phyloP scores from a whole-genome alignment of 2,888 invertebrate genomes.

The Phragmatobia fuliginosa region DNA sequence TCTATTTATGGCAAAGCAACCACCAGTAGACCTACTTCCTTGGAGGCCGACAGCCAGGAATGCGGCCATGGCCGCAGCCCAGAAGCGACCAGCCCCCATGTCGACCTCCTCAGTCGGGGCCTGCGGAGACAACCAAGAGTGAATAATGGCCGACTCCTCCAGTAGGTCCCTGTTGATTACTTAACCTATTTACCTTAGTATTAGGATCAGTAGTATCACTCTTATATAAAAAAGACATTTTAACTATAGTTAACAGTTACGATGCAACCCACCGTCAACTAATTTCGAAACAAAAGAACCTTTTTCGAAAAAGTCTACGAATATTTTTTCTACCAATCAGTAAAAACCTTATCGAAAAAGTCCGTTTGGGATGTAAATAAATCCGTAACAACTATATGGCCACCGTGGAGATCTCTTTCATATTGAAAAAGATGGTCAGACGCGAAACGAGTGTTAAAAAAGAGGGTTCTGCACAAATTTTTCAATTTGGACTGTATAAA shows the following conservation, averaged over 20 bases:
- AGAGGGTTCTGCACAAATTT: slow-evolving; percentile 32
- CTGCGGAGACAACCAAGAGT: too few species aligned
- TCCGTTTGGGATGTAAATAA: slow-evolving; percentile 77
- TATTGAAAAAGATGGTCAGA: slow-evolving; percentile 50
- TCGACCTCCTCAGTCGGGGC: too few species aligned
- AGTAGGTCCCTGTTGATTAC: too few species aligned
- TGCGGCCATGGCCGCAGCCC: too few species aligned
- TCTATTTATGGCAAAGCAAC: too few species aligned
- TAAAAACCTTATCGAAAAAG: slow-evolving; percentile 74
- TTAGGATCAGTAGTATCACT: neutral
- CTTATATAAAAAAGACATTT: neutral
- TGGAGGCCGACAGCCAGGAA: too few species aligned
- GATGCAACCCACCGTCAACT: slow-evolving; percentile 53
- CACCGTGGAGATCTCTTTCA: slow-evolving; percentile 66
- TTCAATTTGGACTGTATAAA: neutral
- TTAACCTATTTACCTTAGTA: too few species aligned
- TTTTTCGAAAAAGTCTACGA: slow-evolving; percentile 66
- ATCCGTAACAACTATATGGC: slow-evolving; percentile 75
- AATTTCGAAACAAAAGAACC: slow-evolving; percentile 68
- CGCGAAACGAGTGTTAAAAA: neutral
- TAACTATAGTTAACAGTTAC: slow-evolving; percentile 26
- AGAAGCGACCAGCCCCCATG: too few species aligned
- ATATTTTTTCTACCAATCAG: slow-evolving; percentile 73
- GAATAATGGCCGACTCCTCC: too few species aligned
- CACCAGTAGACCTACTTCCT: too few species aligned